These are phyloP conservation scores for Luscinia megarhynchos DNA, from an alignment of 2,797 vertebrate species.

Conservation along the genomic window DNA sequence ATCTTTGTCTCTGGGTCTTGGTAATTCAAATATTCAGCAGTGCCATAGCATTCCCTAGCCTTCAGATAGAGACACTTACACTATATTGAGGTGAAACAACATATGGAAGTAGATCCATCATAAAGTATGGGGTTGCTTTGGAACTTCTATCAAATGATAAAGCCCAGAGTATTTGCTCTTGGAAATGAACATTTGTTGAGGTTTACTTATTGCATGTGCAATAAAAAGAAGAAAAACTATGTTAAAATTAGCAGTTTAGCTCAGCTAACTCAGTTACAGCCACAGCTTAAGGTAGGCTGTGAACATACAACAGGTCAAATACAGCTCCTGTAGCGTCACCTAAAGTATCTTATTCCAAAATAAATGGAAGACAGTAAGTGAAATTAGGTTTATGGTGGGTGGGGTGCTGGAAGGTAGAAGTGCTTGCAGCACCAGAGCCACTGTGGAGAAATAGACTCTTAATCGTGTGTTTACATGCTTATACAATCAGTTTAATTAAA, in stretches of 20 bases:
- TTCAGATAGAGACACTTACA: neutral
- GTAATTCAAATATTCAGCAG: neutral
- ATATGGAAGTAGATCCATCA: neutral
- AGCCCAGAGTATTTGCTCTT: neutral
- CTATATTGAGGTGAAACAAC: neutral
- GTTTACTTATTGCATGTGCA: neutral
- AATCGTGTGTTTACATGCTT: slow-evolving; percentile 36
- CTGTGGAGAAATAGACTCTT: slow-evolving; percentile 11
- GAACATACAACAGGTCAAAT: neutral
- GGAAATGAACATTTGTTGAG: neutral
- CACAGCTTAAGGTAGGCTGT: neutral
- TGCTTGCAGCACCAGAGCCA: neutral
- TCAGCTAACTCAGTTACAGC: neutral
- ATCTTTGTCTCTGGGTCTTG: neutral
- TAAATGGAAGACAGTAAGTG: neutral
- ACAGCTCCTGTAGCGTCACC: neutral
- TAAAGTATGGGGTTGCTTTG: neutral
- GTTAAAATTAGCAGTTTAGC: neutral
- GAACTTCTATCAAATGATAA: neutral
- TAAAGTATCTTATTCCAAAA: neutral
- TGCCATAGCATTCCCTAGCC: neutral
- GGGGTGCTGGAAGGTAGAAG: neutral
- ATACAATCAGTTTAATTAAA: slow-evolving; percentile 48
- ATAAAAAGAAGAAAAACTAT: neutral
- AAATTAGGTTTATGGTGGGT: neutral